Evolutionary conservation across 2,888 invertebrate species (phyloP), one percentile per base, ranked within the genome.

Genomic region (Drosophila merina): DNA sequence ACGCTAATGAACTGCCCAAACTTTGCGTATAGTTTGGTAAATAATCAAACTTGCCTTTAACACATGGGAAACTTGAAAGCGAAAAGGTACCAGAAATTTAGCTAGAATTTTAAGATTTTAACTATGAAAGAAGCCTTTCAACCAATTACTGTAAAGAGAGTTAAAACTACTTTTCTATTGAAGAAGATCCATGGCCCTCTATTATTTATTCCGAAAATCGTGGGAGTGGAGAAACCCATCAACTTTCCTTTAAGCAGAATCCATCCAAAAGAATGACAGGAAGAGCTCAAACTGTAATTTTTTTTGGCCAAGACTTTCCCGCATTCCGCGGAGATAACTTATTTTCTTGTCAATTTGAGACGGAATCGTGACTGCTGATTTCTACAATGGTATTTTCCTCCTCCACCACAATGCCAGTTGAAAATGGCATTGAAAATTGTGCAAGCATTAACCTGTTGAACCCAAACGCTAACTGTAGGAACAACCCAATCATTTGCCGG

Each of bases 351-450:
- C 80, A 83, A 78, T 83, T 66, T 72, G 63, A 56, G 73, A 71
- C 76, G 74, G 77, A 60, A 62, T 80, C 81, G 82, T 81, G 81
- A 81, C 83, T 85, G 76, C 74, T 64, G 86, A 86, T 82, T 82
- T 86, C 82, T 83, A 75, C 69, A 63, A 50, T 75, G 77, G 84
- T 78, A 83, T 86, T 79, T 75, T 38, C 49, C 40, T 55, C 54
- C 55, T 63, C 64, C 64, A 55, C 64, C 47, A 33, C 64, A 66
- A 62, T 49, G 40, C 26, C 44, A 3, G 25, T 63, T 48, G 20
- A 8, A 28, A 40, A 8, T 33, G 47, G 33, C 54, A 54, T 62
- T 62, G 64, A 52, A 42, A 58, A 62, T 36, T 45, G 51, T n/a
- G 30, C 36, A 60, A 44, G 26, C 20, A 44, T 44, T 36, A 62